Conservation (phyloP, 2,113 vertebrate genomes). For the Morone chrysops region DNA sequence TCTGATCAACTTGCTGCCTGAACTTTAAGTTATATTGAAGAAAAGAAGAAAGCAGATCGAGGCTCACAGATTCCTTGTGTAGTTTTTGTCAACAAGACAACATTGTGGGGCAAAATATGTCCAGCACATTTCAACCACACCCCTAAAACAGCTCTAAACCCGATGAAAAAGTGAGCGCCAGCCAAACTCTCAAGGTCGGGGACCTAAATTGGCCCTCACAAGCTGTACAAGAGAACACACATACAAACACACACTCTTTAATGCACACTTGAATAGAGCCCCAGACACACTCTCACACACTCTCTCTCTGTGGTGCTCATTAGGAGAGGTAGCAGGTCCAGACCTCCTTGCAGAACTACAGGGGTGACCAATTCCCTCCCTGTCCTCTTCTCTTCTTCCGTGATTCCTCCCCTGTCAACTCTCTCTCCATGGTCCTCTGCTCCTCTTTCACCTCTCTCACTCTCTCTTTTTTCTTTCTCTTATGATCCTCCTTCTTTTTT, state of each 20-base stretch:
- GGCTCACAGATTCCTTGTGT: background rate
- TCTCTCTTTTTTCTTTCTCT: background rate
- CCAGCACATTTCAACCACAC: background rate
- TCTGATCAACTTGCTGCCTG: background rate
- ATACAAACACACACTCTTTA: slow-evolving; percentile 12
- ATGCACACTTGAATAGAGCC: slow-evolving; percentile 20
- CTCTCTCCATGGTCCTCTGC: background rate
- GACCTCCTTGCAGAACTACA: slow-evolving; percentile 57
- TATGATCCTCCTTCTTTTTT: background rate
- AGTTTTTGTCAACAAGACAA: background rate
- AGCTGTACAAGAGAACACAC: background rate
- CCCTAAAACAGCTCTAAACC: background rate
- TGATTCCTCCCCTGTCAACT: slow-evolving; percentile 8
- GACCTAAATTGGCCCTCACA: slow-evolving; percentile 11
- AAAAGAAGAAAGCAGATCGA: background rate
- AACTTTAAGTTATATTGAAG: background rate
- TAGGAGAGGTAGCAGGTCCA: slow-evolving; percentile 62
- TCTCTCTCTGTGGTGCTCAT: slow-evolving; percentile 66
- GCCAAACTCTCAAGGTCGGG: background rate
- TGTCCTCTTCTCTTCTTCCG: background rate
- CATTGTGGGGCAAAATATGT: background rate
- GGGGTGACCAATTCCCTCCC: slow-evolving; percentile 42
- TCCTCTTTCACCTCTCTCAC: slow-evolving; percentile 5
- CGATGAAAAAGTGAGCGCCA: background rate
- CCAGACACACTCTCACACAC: background rate